Conservation (phyloP, 2,888 invertebrate genomes). For the Metalampra italica region DNA sequence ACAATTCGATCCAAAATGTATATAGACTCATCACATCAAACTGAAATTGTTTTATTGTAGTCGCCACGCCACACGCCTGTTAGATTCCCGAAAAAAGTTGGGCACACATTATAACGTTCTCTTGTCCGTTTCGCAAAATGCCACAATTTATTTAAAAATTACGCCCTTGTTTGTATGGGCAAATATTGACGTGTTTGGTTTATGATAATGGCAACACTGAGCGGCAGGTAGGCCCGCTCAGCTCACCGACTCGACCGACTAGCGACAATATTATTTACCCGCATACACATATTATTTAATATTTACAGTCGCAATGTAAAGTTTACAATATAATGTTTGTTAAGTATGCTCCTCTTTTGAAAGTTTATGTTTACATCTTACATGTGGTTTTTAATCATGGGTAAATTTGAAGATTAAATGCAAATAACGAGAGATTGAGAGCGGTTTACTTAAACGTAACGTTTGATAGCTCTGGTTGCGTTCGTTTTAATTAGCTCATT, state of each 20-base stretch:
- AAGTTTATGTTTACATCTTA: slow-evolving; percentile 65
- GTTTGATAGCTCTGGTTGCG: neutral
- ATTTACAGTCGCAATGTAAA: slow-evolving; percentile 71
- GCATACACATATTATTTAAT: slow-evolving; percentile 75
- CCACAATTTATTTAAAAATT: slow-evolving; percentile 80
- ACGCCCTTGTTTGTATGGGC: slow-evolving; percentile 76
- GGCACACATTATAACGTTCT: slow-evolving; percentile 55
- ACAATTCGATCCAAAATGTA: neutral
- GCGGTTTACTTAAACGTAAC: slow-evolving; percentile 27
- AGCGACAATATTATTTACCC: slow-evolving; percentile 71
- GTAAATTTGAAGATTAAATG: slow-evolving; percentile 67
- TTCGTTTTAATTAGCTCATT: neutral
- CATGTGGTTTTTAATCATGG: slow-evolving; percentile 71
- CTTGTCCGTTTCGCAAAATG: slow-evolving; percentile 74
- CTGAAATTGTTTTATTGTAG: neutral
- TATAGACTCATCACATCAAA: neutral
- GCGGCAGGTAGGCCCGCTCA: slow-evolving; percentile 51
- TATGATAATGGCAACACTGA: slow-evolving; percentile 77
- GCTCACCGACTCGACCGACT: slow-evolving; percentile 30
- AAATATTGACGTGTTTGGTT: slow-evolving; percentile 79
- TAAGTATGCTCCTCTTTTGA: slow-evolving; percentile 72
- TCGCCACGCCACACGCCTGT: neutral
- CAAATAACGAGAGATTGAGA: slow-evolving; percentile 29
- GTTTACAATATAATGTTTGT: slow-evolving; percentile 77
- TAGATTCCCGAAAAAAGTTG: slow-evolving; percentile 54